Evolutionary conservation across 1,140 invertebrate species (phyloP).

Genomic region (Caenorhabditis latens): DNA sequence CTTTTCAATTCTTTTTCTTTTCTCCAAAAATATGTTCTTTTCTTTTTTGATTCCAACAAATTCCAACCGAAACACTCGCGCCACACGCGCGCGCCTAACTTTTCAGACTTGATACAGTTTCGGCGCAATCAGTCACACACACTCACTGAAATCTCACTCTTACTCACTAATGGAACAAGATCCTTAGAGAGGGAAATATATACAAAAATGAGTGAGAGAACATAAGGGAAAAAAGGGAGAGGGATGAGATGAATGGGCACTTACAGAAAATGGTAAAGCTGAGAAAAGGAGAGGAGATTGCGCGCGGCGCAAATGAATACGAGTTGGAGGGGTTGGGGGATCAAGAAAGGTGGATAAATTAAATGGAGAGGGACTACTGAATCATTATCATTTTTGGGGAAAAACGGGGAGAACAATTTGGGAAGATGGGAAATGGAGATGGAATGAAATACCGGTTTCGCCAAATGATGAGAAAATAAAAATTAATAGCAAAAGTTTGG

Average conservation of each 20-base stretch:
- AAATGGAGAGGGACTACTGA: not conserved
- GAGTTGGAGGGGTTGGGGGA: not conserved
- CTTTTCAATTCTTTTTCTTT: not conserved
- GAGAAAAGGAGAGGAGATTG: not conserved
- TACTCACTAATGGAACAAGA: not conserved
- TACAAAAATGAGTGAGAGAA: slow-evolving; percentile 8
- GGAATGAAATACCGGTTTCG: slow-evolving; percentile 44
- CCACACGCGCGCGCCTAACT: slow-evolving; percentile 39
- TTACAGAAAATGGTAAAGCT: slow-evolving; percentile 28
- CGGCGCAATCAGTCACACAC: slow-evolving; percentile 37
- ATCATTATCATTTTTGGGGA: slow-evolving; percentile 22
- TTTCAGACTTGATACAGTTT: slow-evolving; percentile 7
- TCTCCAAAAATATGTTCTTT: not conserved
- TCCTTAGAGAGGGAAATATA: not conserved
- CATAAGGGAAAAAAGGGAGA: not conserved
- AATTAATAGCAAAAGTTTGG: slow-evolving; percentile 43
- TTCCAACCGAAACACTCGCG: slow-evolving; percentile 40
- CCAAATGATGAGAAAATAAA: slow-evolving; percentile 34
- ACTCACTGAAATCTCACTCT: slow-evolving; percentile 13
- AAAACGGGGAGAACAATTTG: not conserved
- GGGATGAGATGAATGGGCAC: not conserved
- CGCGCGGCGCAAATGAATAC: slow-evolving; percentile 31
- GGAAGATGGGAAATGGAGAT: not conserved
- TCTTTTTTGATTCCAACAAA: slow-evolving; percentile 17
- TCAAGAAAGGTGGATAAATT: not conserved